Evolutionary conservation across 2,888 invertebrate species (phyloP).

Genomic region (Rhogogaster chlorosoma): DNA sequence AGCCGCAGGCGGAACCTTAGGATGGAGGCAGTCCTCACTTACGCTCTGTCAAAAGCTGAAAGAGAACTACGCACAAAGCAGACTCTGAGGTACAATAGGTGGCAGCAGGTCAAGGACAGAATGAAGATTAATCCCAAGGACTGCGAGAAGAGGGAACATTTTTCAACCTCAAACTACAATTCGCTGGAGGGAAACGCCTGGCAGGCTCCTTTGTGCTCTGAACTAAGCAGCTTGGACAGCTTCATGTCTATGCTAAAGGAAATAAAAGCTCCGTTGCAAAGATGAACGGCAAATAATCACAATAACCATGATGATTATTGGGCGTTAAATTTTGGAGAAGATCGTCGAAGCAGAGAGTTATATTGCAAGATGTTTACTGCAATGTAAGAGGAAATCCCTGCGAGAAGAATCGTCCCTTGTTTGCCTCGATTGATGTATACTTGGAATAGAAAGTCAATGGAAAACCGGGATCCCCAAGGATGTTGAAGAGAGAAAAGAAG

Average conservation of each 20-base stretch:
- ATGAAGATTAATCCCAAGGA: constrained; percentile 54
- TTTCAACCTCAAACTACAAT: constrained; percentile 46
- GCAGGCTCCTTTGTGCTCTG: constrained; percentile 76
- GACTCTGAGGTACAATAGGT: constrained; percentile 82
- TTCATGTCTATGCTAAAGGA: constrained; percentile 84
- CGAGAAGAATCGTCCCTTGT: background rate
- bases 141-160: constrained; percentile 43
- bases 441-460: constrained; percentile 25
- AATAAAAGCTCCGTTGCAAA: constrained; percentile 79
- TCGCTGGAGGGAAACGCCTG: constrained; percentile 57
- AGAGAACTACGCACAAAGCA: constrained; percentile 82
- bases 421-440: background rate
- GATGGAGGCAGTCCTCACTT: constrained; percentile 83
- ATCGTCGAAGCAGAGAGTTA: background rate
- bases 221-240: constrained; percentile 83
- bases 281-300: constrained; percentile 68
- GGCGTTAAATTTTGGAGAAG: background rate
- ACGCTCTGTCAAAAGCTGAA: constrained; percentile 82
- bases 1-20: constrained; percentile 82
- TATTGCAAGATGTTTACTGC: background rate
- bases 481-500: constrained; percentile 10
- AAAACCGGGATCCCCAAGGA: background rate
- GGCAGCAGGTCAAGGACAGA: constrained; percentile 77
- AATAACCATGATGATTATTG: background rate
- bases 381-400: background rate